Evolutionary conservation across 2,113 vertebrate genomes (phyloP), one percentile per base, ranked within the genome.

Genomic region (Nanorana parkeri): DNA sequence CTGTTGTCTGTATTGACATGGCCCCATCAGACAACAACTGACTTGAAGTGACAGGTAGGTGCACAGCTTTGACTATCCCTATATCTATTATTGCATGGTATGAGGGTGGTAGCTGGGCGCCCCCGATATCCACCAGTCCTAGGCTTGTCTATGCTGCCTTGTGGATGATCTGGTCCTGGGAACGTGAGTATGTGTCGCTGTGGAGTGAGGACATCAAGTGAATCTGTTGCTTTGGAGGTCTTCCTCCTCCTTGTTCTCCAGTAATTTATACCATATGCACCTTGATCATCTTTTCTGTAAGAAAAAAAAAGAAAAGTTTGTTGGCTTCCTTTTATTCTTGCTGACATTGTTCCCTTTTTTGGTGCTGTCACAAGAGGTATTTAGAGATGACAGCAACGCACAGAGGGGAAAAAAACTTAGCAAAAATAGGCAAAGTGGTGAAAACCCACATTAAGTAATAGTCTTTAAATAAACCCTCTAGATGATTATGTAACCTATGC

Each of bases 401-500:
- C 72, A 75, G n/a, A 41, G 51, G 29, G 26, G n/a, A 54, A 21
- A 61, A 75, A 75, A 19, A 20, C 24, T n/a, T 73, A 73, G 54
- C 69, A 73, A 73, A 52, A 32, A n/a, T 74, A 58, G 54, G 20
- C 11, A 74, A 74, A 41, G 26, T 60, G 28, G 32, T 75, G 72
- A 36, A 61, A 61, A 28, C 28, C n/a, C n/a, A 10, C 71, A 60
- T 74, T 60, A 74, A 74, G 71, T 60, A 58, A 75, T 75, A 60
- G 36, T 60, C 20, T 32, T 75, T 60, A 75, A 21, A 75, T 60
- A 17, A 41, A 60, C n/a, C 17, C 21, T 17, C 21, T 75, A 21
- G 23, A 75, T 28, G 0, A 4, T 61, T 61, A 75, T 32, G 23
- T 58, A 58, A 60, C 54, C 13, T 21, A 58, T 20, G 20, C 20